A percentile compares a stretch with the other conserved stretches of the same genome.
These are phyloP conservation scores for Netelia inedita DNA, from an alignment of 2,888 invertebrate genomes.

Conservation along the genomic window DNA sequence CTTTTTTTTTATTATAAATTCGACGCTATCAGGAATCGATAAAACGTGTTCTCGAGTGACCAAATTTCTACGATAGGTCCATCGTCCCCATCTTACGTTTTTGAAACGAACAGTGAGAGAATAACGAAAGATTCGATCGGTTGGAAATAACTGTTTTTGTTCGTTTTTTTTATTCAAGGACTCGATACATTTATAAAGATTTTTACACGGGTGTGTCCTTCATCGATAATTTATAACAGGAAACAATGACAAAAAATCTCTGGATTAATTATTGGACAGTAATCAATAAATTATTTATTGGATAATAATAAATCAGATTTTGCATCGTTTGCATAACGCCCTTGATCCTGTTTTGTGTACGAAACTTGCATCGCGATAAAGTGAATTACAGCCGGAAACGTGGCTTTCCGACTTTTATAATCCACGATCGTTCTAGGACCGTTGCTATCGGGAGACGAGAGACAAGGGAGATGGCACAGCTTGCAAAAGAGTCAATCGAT, in stretches of 20 bases:
- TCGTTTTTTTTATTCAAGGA: too few species aligned
- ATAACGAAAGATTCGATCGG: too few species aligned
- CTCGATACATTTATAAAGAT: too few species aligned
- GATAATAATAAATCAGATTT: too few species aligned
- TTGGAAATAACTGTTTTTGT: too few species aligned
- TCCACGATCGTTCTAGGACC: slow-evolving; percentile 45
- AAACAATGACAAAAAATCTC: too few species aligned
- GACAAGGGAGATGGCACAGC: slow-evolving; percentile 57
- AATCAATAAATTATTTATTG: too few species aligned
- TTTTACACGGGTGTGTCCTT: too few species aligned
- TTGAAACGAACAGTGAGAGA: not conserved
- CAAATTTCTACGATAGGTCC: slow-evolving; percentile 1
- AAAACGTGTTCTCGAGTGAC: not conserved
- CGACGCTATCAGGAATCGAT: not conserved
- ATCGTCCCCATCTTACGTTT: not conserved
- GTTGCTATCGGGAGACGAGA: slow-evolving; percentile 29
- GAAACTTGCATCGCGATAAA: not conserved
- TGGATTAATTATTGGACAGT: too few species aligned
- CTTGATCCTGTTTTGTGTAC: not conserved
- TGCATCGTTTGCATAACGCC: not conserved
- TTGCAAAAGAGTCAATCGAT: slow-evolving; percentile 70
- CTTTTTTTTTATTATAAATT: not conserved
- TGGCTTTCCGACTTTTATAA: slow-evolving; percentile 55
- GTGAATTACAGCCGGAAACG: slow-evolving; percentile 26
- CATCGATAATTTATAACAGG: too few species aligned